Percentiles rank a stretch among this genome's conserved stretches.
phyloP scores from a whole-genome alignment of 2,797 vertebrate genomes.

The Arctocebus calabarensis region DNA sequence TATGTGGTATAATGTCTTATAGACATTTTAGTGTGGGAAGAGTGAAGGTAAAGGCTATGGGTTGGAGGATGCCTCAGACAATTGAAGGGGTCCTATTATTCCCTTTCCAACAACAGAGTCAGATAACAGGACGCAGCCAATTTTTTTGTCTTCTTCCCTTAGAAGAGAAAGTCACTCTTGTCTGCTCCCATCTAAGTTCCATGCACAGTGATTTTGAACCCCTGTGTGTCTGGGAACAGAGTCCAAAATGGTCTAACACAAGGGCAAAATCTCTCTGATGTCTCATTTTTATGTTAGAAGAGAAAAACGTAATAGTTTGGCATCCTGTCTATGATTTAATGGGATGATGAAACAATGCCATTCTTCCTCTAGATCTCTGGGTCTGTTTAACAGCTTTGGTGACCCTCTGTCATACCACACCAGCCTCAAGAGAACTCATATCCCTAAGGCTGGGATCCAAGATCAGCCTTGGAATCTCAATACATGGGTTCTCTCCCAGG shows the following conservation, averaged over 20 bases:
- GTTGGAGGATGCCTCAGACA: background rate
- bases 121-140: background rate
- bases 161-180: constrained; percentile 6
- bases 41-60: background rate
- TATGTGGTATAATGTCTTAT: background rate
- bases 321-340: background rate
- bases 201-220: background rate
- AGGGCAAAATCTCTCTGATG: constrained; percentile 14
- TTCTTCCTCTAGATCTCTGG: background rate
- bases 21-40: background rate
- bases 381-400: background rate
- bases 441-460: background rate
- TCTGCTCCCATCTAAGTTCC: background rate
- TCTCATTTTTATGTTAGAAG: constrained; percentile 16
- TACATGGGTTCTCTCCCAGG: constrained; percentile 23
- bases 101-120: background rate
- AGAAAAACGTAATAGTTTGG: background rate
- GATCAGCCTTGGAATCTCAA: background rate
- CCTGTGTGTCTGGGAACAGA: background rate
- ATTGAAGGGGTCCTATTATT: background rate
- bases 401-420: background rate
- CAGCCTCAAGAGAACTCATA: background rate
- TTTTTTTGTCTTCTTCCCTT: background rate
- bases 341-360: background rate
- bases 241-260: background rate